A percentile compares a stretch with the other conserved stretches of the same genome.
phyloP scores from a whole-genome alignment of 2,113 vertebrate genomes.

The Chionomys nivalis region DNA sequence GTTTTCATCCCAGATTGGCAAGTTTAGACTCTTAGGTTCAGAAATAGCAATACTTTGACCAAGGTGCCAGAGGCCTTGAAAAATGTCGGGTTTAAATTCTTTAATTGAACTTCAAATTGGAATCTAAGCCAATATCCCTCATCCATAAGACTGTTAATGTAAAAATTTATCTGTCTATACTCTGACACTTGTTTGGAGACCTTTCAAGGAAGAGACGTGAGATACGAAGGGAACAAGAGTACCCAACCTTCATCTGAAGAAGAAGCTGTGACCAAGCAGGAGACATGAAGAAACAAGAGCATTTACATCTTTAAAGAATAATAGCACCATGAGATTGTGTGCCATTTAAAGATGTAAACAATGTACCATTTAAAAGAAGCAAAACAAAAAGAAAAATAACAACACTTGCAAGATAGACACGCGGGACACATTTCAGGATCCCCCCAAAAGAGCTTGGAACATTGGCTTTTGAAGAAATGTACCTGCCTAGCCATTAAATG shows the following conservation, averaged over 20 bases:
- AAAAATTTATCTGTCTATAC: neutral
- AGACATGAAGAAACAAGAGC: neutral
- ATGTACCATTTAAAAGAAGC: neutral
- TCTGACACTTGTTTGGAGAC: neutral
- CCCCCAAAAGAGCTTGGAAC: neutral
- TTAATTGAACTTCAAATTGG: neutral
- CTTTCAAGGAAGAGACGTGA: neutral
- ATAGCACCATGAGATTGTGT: neutral
- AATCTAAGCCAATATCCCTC: neutral
- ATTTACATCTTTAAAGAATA: constrained; percentile 18
- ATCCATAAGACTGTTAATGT: neutral
- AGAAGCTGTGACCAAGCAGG: neutral
- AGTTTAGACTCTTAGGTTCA: constrained; percentile 10
- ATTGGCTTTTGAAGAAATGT: constrained; percentile 10
- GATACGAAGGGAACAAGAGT: neutral
- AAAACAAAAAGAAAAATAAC: neutral
- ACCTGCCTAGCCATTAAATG: neutral
- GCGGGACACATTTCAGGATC: neutral
- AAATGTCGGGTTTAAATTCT: neutral
- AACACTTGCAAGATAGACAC: neutral
- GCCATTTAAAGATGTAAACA: neutral
- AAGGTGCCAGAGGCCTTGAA: neutral
- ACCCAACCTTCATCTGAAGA: neutral
- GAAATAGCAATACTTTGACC: neutral
- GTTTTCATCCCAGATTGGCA: neutral